Conservation (phyloP, 2,888 invertebrate genomes). For the Arctia plantaginis region DNA sequence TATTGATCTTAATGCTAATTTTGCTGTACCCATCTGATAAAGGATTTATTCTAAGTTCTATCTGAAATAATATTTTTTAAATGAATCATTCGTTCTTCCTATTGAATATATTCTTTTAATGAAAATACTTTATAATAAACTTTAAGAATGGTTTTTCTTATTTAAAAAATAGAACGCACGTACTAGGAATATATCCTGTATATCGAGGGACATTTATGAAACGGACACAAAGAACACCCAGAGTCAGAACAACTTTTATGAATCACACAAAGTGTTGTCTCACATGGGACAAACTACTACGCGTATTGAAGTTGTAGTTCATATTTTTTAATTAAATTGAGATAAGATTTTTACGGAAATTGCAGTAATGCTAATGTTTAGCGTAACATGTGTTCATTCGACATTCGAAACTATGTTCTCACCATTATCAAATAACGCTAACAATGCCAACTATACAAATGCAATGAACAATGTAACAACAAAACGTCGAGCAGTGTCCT, state of each 20-base stretch:
- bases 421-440: constrained; percentile 28
- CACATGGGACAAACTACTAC: too few species aligned
- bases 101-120: too few species aligned
- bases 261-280: too few species aligned
- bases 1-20: neutral
- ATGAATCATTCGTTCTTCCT: too few species aligned
- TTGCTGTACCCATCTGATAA: neutral
- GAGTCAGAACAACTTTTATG: too few species aligned
- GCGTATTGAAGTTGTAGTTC: too few species aligned
- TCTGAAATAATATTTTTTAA: neutral
- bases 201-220: too few species aligned
- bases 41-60: neutral
- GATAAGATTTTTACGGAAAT: neutral
- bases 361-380: neutral
- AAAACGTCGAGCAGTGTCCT: constrained; percentile 19
- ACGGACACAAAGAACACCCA: too few species aligned
- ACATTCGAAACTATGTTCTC: constrained; percentile 25
- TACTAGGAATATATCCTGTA: too few species aligned
- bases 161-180: too few species aligned
- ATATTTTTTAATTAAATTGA: neutral
- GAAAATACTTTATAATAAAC: too few species aligned
- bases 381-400: constrained; percentile 24
- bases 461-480: constrained; percentile 22
- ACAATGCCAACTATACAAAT: constrained; percentile 19
- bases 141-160: too few species aligned